Evolutionary conservation across 2,888 invertebrate genomes (phyloP), one percentile per base, ranked within the genome.

Genomic region (Limnephilus rhombicus): DNA sequence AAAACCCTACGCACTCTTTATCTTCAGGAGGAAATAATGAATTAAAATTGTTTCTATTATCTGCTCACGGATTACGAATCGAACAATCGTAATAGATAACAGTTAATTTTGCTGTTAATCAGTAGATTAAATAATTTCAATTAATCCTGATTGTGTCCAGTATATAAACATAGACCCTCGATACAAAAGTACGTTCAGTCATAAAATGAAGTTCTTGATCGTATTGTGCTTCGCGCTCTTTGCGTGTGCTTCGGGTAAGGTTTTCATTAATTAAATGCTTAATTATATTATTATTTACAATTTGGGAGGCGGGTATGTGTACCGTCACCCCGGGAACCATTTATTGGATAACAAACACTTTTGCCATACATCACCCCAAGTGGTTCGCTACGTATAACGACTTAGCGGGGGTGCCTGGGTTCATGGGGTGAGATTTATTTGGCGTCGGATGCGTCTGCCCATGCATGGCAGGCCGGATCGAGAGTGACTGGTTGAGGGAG

Each of bases 191-290:
- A 18, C 18, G 53, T 68, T 68, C 53, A 18, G 53, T 68, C 53
- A 5, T 3, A 68, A 68, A 45, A 86, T 86, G 86, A 45, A 86
- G 12, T 24, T 86, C 49, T 86, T 86, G 31, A 49, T 49, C 15
- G 41, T 86, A 24, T 86, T 86, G 49, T 24, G 41, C 18, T 24
- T 86, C n/a, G 45, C 86, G 15, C 53, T 86, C 15, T 29, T 49
- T 15, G 86, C 86, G 53, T 53, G 53, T n/a, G 86, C 86, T 29
- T 49, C 86, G n/a, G 86, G 86, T 86, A 29, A 86, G 86, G 53
- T 29, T 37, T 2, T 31, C 37, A 31, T 83, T 18, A 4, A 68
- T 68, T 68, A 68, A 53, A 53, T 53, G 1, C 53, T 18, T 53
- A 13, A 49, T 41, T 41, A 31, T 31, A 31, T 31, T 31, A 31